Conservation (phyloP, 2,797 vertebrate species). For the Melanotaenia boesemani region DNA sequence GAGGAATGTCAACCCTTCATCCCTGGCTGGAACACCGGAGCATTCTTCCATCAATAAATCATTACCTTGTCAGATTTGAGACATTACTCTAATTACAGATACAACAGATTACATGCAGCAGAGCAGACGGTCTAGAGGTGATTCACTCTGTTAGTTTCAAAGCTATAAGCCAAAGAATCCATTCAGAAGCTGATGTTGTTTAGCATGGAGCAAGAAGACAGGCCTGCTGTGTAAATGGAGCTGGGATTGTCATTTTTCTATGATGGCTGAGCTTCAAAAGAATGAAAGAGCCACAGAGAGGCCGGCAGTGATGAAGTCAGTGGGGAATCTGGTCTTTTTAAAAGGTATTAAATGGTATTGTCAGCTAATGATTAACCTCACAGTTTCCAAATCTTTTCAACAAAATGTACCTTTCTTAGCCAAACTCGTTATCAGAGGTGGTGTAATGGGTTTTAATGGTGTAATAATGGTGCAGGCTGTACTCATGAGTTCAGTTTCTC, state of each 20-base stretch:
- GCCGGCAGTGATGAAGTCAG: too few species aligned
- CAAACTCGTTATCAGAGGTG: too few species aligned
- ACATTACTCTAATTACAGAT: constrained; percentile 29
- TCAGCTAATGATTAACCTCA: too few species aligned
- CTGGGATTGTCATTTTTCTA: not conserved
- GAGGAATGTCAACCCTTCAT: not conserved
- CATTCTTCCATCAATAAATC: constrained; percentile 22
- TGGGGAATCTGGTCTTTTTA: too few species aligned
- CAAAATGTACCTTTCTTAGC: too few species aligned
- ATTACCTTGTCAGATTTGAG: constrained; percentile 17
- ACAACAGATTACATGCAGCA: constrained; percentile 13
- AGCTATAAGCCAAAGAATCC: constrained; percentile 2
- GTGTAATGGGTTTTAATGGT: too few species aligned
- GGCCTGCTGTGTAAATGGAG: not conserved
- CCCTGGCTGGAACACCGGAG: not conserved
- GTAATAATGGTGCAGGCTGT: too few species aligned
- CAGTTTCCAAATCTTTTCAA: too few species aligned
- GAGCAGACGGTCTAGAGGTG: constrained; percentile 8
- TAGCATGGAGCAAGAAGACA: too few species aligned
- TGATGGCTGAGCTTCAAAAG: not conserved
- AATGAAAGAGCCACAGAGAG: not conserved
- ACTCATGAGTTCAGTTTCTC: too few species aligned
- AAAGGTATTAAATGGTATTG: too few species aligned
- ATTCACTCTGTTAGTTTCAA: not conserved
- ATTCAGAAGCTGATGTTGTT: not conserved